phyloP scores from a whole-genome alignment of 1,140 invertebrate genomes.

The Diplogasteroides magnus region DNA sequence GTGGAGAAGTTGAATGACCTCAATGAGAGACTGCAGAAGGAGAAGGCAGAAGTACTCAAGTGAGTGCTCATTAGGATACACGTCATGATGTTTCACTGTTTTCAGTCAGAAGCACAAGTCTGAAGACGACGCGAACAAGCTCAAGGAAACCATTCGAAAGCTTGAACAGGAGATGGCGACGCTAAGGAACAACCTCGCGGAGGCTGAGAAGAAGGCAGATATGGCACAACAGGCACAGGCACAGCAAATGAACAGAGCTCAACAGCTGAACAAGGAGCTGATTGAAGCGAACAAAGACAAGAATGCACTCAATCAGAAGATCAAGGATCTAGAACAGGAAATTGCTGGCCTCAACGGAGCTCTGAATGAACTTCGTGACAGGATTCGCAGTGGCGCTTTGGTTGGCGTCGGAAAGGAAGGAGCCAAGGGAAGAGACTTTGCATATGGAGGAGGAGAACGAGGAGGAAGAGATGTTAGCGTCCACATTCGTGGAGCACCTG shows the following conservation, averaged over 20 bases:
- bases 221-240: slow-evolving; percentile 35
- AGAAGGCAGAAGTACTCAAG: slow-evolving; percentile 51
- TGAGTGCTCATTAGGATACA: slow-evolving; percentile 10
- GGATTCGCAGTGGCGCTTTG: not conserved
- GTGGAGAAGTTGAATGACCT: slow-evolving; percentile 49
- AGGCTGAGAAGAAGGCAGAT: slow-evolving; percentile 38
- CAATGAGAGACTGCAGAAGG: slow-evolving; percentile 47
- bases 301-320: slow-evolving; percentile 45
- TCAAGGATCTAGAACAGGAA: slow-evolving; percentile 40
- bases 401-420: slow-evolving; percentile 7
- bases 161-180: slow-evolving; percentile 50
- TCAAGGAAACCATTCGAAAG: slow-evolving; percentile 54
- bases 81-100: slow-evolving; percentile 7
- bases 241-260: slow-evolving; percentile 41
- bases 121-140: slow-evolving; percentile 36
- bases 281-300: slow-evolving; percentile 42
- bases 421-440: slow-evolving; percentile 16
- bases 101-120: slow-evolving; percentile 51
- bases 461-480: slow-evolving; percentile 17
- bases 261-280: slow-evolving; percentile 45
- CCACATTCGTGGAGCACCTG: slow-evolving; percentile 6
- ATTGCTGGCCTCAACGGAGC: slow-evolving; percentile 9
- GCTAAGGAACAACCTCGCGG: slow-evolving; percentile 42
- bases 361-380: slow-evolving; percentile 5
- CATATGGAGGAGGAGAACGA: not conserved